Base-by-base conservation (phyloP, 2,113 vertebrate genomes). In the Ceratotherium simum region DNA sequence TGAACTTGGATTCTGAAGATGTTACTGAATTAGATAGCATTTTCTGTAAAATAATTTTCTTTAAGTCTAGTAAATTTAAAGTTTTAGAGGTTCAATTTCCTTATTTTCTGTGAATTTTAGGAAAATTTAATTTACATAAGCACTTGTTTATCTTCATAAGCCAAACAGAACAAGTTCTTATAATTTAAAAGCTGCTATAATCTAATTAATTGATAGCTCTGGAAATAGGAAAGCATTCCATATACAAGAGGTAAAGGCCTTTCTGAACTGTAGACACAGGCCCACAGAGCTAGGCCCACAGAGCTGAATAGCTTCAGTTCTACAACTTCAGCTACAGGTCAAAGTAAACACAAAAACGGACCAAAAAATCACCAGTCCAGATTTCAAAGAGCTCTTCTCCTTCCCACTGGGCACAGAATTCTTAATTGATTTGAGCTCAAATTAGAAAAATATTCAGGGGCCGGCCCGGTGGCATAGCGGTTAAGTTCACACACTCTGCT, bases 21-120 rank as follows among this genome's bases (percentile, higher is more conserved):
- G 29, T 78, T 67, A 64, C 17, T 64, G 31, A 95, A 23, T 82
- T 87, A n/a, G 9, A 33, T 60, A 70, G 23, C 27, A 81, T 62
- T 69, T 97, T 91, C 29, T 75, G 1, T 76, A 56, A 96, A 81
- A 81, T 36, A 69, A 73, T 92, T 89, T 90, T 75, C n/a, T 88
- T 95, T 60, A 84, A 88, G 39, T 79, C 23, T 90, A 69, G 20
- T 78, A 69, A 84, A n/a, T 36, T 51, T 31, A 79, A 88, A 78
- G 72, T n/a, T 56, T 70, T 76, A 88, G 25, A 21, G 6, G 5
- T 72, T 46, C 33, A 36, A 21, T 76, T 88, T 58, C 33, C 25
- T 87, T 64, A 56, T 80, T 82, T 93, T 87, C 54, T 65, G 36
- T 92, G 89, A 95, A 58, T 51, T 79, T 92, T 54, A 82, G 36